Percentiles rank a stretch among this genome's conserved stretches.
phyloP scores from a whole-genome alignment of 2,888 invertebrate genomes.

The Phymatocera aterrima region DNA sequence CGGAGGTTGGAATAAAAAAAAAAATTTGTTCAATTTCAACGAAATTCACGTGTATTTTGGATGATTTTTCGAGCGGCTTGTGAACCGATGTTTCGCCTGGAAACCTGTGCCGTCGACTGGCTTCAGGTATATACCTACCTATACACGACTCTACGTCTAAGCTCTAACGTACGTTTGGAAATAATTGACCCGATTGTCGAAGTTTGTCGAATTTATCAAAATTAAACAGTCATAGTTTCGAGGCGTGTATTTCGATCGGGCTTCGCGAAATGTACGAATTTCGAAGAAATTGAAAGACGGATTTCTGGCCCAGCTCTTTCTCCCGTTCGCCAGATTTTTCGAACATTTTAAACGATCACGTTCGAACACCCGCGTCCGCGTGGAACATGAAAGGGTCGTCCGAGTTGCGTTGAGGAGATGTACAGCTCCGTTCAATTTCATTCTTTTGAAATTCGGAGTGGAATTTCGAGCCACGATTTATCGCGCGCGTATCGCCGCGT shows the following conservation, averaged over 20 bases:
- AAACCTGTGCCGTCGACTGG: constrained; percentile 36
- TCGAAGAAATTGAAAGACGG: neutral
- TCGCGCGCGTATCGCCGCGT: neutral
- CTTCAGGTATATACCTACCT: constrained; percentile 16
- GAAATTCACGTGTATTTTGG: neutral
- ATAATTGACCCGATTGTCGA: neutral
- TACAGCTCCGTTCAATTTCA: constrained; percentile 32
- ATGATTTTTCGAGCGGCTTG: constrained; percentile 19
- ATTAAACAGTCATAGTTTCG: neutral
- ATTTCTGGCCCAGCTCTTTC: neutral
- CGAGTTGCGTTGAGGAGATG: neutral
- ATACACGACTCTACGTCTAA: no score
- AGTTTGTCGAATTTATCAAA: neutral
- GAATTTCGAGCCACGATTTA: no score
- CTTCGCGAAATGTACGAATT: neutral
- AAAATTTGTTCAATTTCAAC: neutral
- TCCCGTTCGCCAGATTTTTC: neutral
- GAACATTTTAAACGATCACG: neutral
- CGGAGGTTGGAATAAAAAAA: no score
- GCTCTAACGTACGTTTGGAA: constrained; percentile 26
- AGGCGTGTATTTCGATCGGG: neutral
- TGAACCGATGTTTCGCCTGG: constrained; percentile 32
- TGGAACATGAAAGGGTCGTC: constrained; percentile 24
- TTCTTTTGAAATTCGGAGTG: neutral
- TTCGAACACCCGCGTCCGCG: neutral